A percentile compares a stretch with the other conserved stretches of the same genome.
Evolutionary conservation across 2,113 vertebrate genomes (phyloP).

Genomic region (Lynx canadensis): DNA sequence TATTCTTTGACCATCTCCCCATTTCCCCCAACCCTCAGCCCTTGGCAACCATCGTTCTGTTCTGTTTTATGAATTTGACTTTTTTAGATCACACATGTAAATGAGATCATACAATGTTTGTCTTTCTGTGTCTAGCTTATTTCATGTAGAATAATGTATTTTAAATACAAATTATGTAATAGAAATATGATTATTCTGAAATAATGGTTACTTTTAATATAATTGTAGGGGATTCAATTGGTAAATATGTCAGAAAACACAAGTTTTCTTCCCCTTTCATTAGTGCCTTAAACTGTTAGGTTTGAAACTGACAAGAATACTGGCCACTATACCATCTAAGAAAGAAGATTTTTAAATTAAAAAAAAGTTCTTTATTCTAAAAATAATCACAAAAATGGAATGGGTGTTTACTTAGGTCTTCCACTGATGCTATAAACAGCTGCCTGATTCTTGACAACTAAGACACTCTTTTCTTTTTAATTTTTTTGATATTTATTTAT

Average conservation of each 20-base stretch:
- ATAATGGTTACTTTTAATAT: background rate
- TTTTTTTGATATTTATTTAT: too few relatives aligned
- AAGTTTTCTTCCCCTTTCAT: background rate
- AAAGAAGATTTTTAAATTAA: constrained; percentile 49
- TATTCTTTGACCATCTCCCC: background rate
- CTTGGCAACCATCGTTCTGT: background rate
- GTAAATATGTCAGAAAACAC: background rate
- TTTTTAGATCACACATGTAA: background rate
- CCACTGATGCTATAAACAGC: background rate
- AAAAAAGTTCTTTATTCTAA: background rate
- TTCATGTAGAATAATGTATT: background rate
- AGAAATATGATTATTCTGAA: background rate
- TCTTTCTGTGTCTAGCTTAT: background rate
- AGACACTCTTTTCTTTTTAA: background rate
- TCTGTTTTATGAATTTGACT: background rate
- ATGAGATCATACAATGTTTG: background rate
- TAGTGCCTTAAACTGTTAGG: constrained; percentile 29
- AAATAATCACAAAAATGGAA: constrained; percentile 47
- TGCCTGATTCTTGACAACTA: background rate
- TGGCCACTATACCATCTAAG: background rate
- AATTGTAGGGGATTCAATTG: background rate
- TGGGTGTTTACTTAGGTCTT: background rate
- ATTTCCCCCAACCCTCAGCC: background rate
- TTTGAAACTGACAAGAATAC: background rate
- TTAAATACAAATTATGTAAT: background rate